These are phyloP conservation scores for Diabrotica balteata DNA, from an alignment of 2,888 invertebrate species.

Conservation along the genomic window DNA sequence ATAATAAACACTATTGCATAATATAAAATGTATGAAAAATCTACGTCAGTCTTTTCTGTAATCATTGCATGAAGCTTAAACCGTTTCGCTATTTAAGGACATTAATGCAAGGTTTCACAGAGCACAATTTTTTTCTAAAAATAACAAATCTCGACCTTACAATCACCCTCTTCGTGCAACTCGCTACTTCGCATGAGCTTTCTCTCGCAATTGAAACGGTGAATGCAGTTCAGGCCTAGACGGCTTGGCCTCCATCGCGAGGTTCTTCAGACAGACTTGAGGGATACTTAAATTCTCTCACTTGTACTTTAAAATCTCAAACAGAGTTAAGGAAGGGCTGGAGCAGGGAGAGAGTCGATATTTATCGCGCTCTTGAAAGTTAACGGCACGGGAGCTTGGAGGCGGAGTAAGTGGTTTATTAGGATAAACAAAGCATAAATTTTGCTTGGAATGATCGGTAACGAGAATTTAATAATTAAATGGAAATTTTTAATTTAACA, in stretches of 20 bases:
- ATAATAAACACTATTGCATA: too few relatives aligned
- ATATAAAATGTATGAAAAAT: background rate
- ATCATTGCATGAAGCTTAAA: background rate
- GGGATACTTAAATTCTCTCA: conserved; percentile 14
- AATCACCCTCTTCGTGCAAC: conserved; percentile 9
- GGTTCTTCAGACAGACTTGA: conserved; percentile 26
- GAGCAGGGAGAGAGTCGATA: conserved; percentile 19
- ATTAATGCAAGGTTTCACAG: background rate
- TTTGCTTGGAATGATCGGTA: background rate
- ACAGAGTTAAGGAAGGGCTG: conserved; percentile 3
- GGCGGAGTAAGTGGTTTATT: conserved; percentile 24
- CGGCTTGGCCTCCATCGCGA: conserved; percentile 8
- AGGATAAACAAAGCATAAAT: conserved; percentile 15
- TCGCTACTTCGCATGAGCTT: conserved; percentile 16
- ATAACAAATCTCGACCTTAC: conserved; percentile 6
- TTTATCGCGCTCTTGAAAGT: conserved; percentile 30
- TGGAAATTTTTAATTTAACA: too few relatives aligned
- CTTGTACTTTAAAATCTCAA: conserved; percentile 16
- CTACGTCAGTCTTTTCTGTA: background rate
- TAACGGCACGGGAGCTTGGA: conserved; percentile 6
- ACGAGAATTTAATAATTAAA: too few relatives aligned
- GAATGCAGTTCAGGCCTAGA: conserved; percentile 17
- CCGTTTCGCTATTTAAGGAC: background rate
- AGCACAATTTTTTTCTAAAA: conserved; percentile 5
- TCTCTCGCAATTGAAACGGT: conserved; percentile 11